These are phyloP conservation scores for Anolis carolinensis DNA, from an alignment of 2,113 vertebrate genomes.

Conservation along the genomic window DNA sequence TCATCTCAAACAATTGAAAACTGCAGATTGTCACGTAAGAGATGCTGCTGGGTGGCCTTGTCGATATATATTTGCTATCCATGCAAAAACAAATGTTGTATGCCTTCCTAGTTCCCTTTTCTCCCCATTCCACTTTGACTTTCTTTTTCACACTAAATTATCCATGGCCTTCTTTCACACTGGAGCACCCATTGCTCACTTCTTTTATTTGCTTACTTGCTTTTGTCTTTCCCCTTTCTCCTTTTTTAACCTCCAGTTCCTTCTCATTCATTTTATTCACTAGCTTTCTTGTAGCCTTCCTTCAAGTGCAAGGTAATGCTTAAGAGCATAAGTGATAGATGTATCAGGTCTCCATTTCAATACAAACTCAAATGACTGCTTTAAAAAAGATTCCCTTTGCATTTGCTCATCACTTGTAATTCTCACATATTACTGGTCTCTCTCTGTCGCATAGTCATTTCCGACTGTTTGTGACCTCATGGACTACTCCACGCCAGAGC, in stretches of 20 bases:
- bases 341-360: background rate
- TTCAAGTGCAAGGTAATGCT: background rate
- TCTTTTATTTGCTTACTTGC: background rate
- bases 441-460: too few relatives aligned
- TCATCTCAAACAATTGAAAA: constrained; percentile 26
- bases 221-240: too few relatives aligned
- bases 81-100: background rate
- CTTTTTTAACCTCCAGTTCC: background rate
- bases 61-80: constrained; percentile 9
- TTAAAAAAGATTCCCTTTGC: too few relatives aligned
- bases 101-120: background rate
- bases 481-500: too few relatives aligned
- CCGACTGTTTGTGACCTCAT: too few relatives aligned
- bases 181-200: background rate
- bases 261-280: background rate
- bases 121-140: background rate
- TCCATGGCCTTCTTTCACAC: background rate
- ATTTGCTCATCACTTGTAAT: too few relatives aligned
- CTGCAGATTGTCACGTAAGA: background rate
- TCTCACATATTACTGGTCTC: too few relatives aligned
- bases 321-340: background rate
- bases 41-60: background rate
- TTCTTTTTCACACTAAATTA: background rate
- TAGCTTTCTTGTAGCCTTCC: background rate
- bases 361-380: background rate